phyloP scores from a whole-genome alignment of 2,888 invertebrate species.

The Isotomurus palustris region DNA sequence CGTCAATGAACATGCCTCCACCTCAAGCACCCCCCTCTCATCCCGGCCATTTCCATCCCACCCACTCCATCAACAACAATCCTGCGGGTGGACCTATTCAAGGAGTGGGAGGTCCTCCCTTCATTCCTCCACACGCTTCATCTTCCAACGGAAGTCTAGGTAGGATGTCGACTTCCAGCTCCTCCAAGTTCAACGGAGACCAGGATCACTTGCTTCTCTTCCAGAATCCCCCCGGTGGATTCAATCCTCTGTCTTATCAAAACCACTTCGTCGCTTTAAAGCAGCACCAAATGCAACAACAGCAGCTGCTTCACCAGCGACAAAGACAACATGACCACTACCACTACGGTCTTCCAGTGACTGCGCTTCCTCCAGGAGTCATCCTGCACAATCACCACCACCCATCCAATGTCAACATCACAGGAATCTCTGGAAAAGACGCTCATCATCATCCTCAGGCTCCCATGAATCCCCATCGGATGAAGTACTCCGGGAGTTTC shows the following conservation, averaged over 20 bases:
- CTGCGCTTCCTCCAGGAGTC: neutral
- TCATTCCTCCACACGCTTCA: neutral
- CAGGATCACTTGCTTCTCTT: constrained; percentile 5
- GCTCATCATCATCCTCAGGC: neutral
- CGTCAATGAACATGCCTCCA: neutral
- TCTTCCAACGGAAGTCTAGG: neutral
- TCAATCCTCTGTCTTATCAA: neutral
- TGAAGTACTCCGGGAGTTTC: too few species aligned
- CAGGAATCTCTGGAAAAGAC: neutral
- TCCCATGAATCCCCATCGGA: too few species aligned
- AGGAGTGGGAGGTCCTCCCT: neutral
- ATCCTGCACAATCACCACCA: too few species aligned
- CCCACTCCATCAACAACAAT: neutral
- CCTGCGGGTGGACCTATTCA: neutral
- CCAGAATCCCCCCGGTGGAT: constrained; percentile 4
- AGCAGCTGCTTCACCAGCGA: constrained; percentile 15
- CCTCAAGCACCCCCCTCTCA: neutral
- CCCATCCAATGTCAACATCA: too few species aligned
- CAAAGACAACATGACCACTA: constrained; percentile 32
- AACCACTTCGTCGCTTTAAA: constrained; percentile 8
- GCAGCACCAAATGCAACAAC: constrained; percentile 26
- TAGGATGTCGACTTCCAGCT: too few species aligned
- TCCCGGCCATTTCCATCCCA: neutral
- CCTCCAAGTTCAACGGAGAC: neutral
- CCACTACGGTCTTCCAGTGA: constrained; percentile 39